Conservation (phyloP, 2,797 vertebrate species). For the Platalea minor region DNA sequence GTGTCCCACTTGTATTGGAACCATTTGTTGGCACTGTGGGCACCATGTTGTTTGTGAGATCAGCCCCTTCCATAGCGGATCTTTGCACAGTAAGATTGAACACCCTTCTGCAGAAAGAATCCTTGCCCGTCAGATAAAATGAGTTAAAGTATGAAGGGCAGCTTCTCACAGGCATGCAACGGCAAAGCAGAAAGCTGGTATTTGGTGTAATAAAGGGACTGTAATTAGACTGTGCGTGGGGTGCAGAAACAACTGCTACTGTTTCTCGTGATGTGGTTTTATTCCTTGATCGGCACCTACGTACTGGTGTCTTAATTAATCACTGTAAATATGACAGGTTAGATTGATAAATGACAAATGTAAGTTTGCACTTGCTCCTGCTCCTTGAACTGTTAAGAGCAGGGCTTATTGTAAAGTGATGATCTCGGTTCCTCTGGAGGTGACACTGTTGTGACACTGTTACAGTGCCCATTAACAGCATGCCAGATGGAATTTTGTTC, state of each 20-base stretch:
- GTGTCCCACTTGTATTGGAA: background rate
- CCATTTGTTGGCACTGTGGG: background rate
- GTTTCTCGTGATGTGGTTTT: background rate
- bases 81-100: background rate
- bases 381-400: conserved; percentile 56
- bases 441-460: conserved; percentile 65
- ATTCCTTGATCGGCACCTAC: background rate
- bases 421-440: conserved; percentile 58
- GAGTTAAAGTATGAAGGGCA: background rate
- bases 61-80: background rate
- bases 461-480: conserved; percentile 70
- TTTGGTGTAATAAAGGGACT: background rate
- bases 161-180: background rate
- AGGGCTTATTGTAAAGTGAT: conserved; percentile 59
- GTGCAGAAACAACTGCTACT: background rate
- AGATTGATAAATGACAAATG: conserved; percentile 63
- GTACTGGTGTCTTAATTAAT: conserved; percentile 40
- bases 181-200: background rate
- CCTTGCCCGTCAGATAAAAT: background rate
- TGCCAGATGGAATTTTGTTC: conserved; percentile 72
- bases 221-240: background rate
- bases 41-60: background rate
- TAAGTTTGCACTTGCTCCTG: conserved; percentile 51
- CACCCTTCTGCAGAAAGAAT: background rate
- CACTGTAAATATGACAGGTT: conserved; percentile 54